phyloP scores from a whole-genome alignment of 2,113 vertebrate species.

The Alligator sinensis region DNA sequence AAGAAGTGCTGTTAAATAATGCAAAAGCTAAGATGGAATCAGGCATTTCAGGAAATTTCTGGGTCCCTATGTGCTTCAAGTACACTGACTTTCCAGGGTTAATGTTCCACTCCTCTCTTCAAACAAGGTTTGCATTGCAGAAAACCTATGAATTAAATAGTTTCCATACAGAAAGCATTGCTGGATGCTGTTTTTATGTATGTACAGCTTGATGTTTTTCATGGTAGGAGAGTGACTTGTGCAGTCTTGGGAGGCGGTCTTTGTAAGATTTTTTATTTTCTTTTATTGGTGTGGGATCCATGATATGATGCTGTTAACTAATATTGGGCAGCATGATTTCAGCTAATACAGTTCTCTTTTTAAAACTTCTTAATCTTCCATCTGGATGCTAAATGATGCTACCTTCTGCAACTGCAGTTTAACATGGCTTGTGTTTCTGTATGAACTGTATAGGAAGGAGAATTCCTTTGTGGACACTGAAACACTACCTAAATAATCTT shows the following conservation, averaged over 20 bases:
- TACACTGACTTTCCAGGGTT: background rate
- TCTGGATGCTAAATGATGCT: conserved; percentile 23
- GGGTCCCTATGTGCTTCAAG: background rate
- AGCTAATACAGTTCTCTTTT: background rate
- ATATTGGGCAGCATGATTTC: background rate
- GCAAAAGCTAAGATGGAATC: background rate
- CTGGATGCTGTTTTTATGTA: conserved; percentile 39
- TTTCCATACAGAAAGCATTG: conserved; percentile 56
- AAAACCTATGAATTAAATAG: background rate
- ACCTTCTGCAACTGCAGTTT: background rate
- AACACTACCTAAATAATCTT: background rate
- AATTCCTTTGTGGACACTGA: conserved; percentile 10
- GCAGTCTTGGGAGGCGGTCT: background rate
- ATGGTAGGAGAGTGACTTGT: background rate
- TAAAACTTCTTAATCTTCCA: background rate
- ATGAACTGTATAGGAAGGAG: background rate
- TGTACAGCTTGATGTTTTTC: background rate
- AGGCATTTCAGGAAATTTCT: background rate
- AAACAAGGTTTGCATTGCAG: conserved; percentile 1
- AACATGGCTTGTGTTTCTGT: conserved; percentile 9
- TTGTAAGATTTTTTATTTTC: background rate
- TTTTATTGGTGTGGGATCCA: background rate
- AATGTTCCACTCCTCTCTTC: background rate
- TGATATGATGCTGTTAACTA: background rate
- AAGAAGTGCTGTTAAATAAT: conserved; percentile 49